Evolutionary conservation across 2,888 invertebrate genomes (phyloP).

Genomic region (Hypercompe scribonia): DNA sequence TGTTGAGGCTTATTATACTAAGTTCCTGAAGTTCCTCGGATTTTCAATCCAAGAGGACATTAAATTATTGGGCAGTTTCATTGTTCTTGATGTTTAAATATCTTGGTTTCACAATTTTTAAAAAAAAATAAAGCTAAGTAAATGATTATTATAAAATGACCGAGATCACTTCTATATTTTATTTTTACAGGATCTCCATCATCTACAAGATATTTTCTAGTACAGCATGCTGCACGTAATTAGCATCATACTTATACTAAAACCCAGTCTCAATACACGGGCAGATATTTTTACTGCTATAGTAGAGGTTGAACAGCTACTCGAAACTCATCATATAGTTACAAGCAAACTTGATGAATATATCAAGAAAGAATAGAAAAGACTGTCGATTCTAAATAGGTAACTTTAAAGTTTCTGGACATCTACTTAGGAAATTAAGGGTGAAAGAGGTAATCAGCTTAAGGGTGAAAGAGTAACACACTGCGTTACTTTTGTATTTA

Average conservation of each 20-base stretch:
- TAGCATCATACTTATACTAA: background rate
- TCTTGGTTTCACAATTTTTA: background rate
- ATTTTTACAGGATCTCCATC: background rate
- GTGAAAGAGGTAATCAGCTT: background rate
- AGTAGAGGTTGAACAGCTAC: background rate
- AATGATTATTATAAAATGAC: too few relatives aligned
- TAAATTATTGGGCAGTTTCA: background rate
- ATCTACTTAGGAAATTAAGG: background rate
- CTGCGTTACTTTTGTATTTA: background rate
- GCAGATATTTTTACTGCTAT: constrained; percentile 6
- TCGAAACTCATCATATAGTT: constrained; percentile 7
- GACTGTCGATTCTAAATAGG: background rate
- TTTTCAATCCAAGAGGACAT: background rate
- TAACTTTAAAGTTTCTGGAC: background rate
- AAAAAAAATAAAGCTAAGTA: too few relatives aligned
- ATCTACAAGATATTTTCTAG: background rate
- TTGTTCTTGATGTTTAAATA: background rate
- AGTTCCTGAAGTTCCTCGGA: background rate
- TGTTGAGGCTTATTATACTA: background rate
- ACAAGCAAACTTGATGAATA: constrained; percentile 2
- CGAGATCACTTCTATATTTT: background rate
- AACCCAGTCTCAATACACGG: background rate
- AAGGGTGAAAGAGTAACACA: background rate
- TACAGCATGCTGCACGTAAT: constrained; percentile 29
- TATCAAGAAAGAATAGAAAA: constrained; percentile 3